These are phyloP conservation scores for Hiodon alosoides DNA, from an alignment of 2,113 vertebrate species.

Conservation along the genomic window DNA sequence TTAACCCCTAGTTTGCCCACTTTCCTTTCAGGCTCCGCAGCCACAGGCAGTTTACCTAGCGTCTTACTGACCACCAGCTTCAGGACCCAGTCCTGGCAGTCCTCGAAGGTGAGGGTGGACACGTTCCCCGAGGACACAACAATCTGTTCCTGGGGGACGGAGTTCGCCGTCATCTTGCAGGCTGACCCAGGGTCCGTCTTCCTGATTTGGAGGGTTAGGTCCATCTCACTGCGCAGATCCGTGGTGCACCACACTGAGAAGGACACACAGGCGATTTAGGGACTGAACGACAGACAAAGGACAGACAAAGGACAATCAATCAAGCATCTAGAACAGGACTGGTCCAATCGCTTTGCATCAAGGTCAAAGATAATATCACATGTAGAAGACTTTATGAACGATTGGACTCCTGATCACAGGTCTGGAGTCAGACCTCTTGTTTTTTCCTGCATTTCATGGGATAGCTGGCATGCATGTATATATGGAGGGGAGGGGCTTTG, in stretches of 20 bases:
- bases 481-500: too few relatives aligned
- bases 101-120: slow-evolving; percentile 67
- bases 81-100: slow-evolving; percentile 60
- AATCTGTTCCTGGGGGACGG: slow-evolving; percentile 44
- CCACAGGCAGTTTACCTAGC: slow-evolving; percentile 61
- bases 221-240: slow-evolving; percentile 52
- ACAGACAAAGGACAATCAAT: neutral
- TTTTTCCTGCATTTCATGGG: too few relatives aligned
- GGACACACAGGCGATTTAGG: neutral
- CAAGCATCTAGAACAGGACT: too few relatives aligned
- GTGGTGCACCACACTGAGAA: slow-evolving; percentile 47
- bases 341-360: too few relatives aligned
- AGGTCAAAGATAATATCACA: too few relatives aligned
- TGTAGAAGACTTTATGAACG: too few relatives aligned
- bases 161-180: slow-evolving; percentile 70
- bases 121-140: slow-evolving; percentile 51
- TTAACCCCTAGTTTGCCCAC: neutral
- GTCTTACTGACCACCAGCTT: slow-evolving; percentile 57
- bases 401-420: too few relatives aligned
- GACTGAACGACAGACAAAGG: neutral
- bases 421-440: too few relatives aligned
- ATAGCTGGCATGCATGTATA: too few relatives aligned
- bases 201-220: slow-evolving; percentile 59
- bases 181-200: slow-evolving; percentile 31
- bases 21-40: neutral